Base-by-base conservation (phyloP, 1,140 invertebrate genomes). In the Limonius californicus region DNA sequence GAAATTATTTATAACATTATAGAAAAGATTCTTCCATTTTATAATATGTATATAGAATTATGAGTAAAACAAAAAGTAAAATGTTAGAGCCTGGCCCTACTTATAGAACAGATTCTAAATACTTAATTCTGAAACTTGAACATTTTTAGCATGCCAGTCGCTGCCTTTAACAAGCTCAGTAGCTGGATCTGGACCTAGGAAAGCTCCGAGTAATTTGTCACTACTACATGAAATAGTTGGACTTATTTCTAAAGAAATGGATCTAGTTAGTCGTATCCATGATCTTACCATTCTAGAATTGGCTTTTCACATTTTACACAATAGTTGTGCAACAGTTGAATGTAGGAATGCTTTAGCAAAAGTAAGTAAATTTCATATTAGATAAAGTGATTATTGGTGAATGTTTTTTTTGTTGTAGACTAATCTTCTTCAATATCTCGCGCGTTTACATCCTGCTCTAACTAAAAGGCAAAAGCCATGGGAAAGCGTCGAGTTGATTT, bases 271-370 rank as follows among this genome's bases (percentile, higher is more conserved):
- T 61, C 72, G 74, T 32, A 70, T 69, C 1, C 80, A 79, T 60
- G 74, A 80, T 57, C 70, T 76, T 63, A 67, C 72, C 6, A 71
- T 77, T 35, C 67, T 83, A 14, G 70, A 76, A 50, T 76, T 79
- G 27, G 71, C 75, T 27, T 80, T 85, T 64, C 74, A 81, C 30
- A 64, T 83, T 18, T 63, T 84, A 11, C 70, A 75, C 39, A 82
- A 84, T 68, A 72, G 77, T 18, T 78, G 78, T 57, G 74, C 78
- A 9, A 76, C 77, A 15, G 71, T 78, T 6, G 83, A 84, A 61
- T 83, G 81, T 64, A 71, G 83, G 58, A 71, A 79, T 32, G 72
- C 79, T 3, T 74, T 84, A 56, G 71, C 77, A 1, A 84, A 84
- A 72, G 82, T 83, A 76, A 70, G n/a, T n/a, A n/a, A n/a, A n/a